Conservation (phyloP, 2,797 vertebrate species). For the Lophius americanus region DNA sequence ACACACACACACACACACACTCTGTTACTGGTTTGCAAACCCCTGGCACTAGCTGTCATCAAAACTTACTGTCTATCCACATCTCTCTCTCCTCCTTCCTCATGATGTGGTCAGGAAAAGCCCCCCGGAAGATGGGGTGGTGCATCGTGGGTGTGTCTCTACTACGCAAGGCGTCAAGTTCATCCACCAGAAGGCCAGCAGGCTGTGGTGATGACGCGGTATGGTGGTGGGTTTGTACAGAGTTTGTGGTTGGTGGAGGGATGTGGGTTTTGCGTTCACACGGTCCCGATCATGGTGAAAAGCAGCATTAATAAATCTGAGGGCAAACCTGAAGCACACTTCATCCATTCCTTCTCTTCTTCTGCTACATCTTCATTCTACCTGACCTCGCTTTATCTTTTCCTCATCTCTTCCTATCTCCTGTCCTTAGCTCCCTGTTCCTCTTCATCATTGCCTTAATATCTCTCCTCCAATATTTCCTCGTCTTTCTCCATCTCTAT, state of each 20-base stretch:
- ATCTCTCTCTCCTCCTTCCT: conserved; percentile 18
- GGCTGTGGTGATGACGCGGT: conserved; percentile 31
- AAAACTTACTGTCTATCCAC: conserved; percentile 46
- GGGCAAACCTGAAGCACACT: conserved; percentile 46
- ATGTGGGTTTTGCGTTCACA: conserved; percentile 19
- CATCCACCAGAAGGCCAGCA: neutral
- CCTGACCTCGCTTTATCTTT: neutral
- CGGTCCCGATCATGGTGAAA: conserved; percentile 30
- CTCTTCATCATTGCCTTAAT: no score
- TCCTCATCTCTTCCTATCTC: no score
- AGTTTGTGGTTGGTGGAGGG: conserved; percentile 39
- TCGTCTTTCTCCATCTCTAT: neutral
- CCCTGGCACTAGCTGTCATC: conserved; percentile 58
- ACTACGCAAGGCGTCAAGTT: conserved; percentile 5
- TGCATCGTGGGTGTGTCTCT: conserved; percentile 49
- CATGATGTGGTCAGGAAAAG: conserved; percentile 48
- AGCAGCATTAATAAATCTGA: conserved; percentile 24
- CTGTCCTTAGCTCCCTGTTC: neutral
- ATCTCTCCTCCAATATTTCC: neutral
- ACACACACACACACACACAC: conserved; percentile 25
- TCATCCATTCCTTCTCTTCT: neutral
- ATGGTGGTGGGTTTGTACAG: conserved; percentile 12
- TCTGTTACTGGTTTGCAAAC: conserved; percentile 36
- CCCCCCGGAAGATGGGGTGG: conserved; percentile 44
- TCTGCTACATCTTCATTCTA: neutral